These are phyloP conservation scores for Tolypeutes matacus DNA, from an alignment of 2,797 vertebrate species.

Conservation along the genomic window DNA sequence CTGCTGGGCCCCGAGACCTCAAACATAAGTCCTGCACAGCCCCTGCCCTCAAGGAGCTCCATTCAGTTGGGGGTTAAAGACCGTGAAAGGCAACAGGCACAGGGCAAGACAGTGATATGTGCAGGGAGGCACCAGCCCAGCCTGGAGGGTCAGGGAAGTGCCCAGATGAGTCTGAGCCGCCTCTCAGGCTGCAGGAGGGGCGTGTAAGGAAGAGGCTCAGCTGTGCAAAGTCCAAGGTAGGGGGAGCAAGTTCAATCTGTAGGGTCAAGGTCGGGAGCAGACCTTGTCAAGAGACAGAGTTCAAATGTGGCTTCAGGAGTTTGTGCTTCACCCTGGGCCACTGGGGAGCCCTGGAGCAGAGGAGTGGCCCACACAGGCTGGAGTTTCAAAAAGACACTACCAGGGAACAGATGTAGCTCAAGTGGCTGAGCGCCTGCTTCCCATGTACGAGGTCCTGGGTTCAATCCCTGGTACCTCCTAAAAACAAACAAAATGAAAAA, in stretches of 20 bases:
- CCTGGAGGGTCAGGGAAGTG: not conserved
- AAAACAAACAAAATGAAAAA: no score
- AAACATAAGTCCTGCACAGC: not conserved
- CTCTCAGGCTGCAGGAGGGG: not conserved
- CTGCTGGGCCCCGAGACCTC: not conserved
- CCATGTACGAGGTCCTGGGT: no score
- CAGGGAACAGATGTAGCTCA: no score
- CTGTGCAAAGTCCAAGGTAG: not conserved
- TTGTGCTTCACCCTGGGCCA: not conserved
- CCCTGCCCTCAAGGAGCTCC: not conserved
- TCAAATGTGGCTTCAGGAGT: not conserved
- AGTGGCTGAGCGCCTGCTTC: no score
- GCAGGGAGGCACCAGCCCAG: not conserved
- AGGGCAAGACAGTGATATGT: not conserved
- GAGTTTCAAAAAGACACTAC: not conserved
- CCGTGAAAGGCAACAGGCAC: not conserved
- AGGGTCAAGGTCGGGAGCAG: not conserved
- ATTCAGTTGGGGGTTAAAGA: not conserved
- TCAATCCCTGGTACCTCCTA: no score
- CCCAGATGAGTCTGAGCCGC: no score
- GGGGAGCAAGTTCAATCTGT: not conserved
- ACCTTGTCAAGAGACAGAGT: not conserved
- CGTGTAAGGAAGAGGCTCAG: not conserved
- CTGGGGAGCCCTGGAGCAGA: rapidly evolving
- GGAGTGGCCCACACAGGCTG: no score